phyloP scores from a whole-genome alignment of 35 echinoderm and acorn worm genomes.

The Heliocidaris tuberculata region DNA sequence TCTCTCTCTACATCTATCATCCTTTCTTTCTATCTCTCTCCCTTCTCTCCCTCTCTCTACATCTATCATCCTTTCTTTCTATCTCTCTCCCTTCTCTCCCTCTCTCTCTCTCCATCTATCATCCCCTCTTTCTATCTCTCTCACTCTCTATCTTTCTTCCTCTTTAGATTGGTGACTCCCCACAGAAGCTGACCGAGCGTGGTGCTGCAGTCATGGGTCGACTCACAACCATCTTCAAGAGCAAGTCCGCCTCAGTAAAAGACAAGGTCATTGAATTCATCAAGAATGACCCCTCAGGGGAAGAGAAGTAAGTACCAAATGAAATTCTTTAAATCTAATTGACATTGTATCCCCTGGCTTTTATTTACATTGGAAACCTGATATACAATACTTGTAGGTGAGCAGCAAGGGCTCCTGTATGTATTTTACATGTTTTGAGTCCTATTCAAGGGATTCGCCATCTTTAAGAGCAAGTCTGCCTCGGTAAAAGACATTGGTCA shows the following conservation, averaged over 20 bases:
- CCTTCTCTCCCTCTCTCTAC: not conserved
- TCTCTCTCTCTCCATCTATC: constrained; percentile 36
- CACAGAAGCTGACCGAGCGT: constrained; percentile 84
- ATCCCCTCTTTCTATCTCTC: constrained; percentile 39
- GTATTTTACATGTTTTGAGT: too few relatives aligned
- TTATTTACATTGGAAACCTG: not conserved
- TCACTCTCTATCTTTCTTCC: not conserved
- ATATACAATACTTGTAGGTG: too few relatives aligned
- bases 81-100: not conserved
- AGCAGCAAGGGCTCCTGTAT: too few relatives aligned
- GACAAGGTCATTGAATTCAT: constrained; percentile 95
- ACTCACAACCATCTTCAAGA: constrained; percentile 85
- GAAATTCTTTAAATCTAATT: not conserved
- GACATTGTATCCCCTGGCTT: not conserved
- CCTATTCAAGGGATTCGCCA: not conserved
- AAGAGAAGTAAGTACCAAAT: constrained; percentile 77
- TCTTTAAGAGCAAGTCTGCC: constrained; percentile 82
- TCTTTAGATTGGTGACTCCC: constrained; percentile 80
- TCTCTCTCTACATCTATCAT: not conserved
- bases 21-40: not conserved
- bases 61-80: not conserved
- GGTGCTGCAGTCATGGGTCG: constrained; percentile 88
- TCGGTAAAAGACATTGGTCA: constrained; percentile 83
- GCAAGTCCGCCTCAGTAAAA: constrained; percentile 82
- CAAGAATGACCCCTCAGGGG: constrained; percentile 81